Evolutionary conservation across 1,140 invertebrate species (phyloP), one percentile per base, ranked within the genome.

Genomic region (Episyrphus balteatus): DNA sequence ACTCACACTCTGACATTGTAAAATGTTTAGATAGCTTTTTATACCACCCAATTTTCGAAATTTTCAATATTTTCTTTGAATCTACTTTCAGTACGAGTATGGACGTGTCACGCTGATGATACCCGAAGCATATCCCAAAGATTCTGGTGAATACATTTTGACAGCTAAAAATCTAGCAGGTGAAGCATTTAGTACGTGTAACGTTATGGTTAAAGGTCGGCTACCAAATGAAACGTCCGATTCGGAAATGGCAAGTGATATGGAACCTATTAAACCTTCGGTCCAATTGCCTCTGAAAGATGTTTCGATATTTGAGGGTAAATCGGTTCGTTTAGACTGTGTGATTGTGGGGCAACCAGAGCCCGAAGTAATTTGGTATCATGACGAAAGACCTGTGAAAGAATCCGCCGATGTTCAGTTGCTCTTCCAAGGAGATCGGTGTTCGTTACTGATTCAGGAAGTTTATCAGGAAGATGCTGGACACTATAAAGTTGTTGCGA

Each of bases 351-450:
- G 86, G 1, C 81, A 87, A 58, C 88, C 88, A 1, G 85, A 88
- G 66, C 88, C 88, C 0, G 86, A 88, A 71, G 85, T 92, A 0
- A 88, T 88, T 56, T 92, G 88, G 88, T 86, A 88, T 55, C 88
- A 91, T 55, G 80, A 92, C 56, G 81, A 82, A 47, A 71, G 79
- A 37, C 87, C 89, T 12, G 80, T 94, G 1, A 88, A 88, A 62
- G 88, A 88, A 65, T 90, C 86, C 1, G 75, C 79, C 19, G 88
- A 92, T 48, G 61, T 63, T 79, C 83, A 87, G 55, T 60, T 87
- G 10, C 69, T 87, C 0, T 88, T 89, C 61, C 83, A 86, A 62
- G 86, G 85, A 11, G 85, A 89, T 64, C 79, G 79, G 12, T 89
- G 86, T 55, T 85, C 86, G 1, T 63, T 92, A 11, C 71, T 88